A percentile compares a stretch with the other conserved stretches of the same genome.
These are phyloP conservation scores for Pachyrhynchus sulphureomaculatus DNA, from an alignment of 1,140 invertebrate genomes.

Conservation along the genomic window DNA sequence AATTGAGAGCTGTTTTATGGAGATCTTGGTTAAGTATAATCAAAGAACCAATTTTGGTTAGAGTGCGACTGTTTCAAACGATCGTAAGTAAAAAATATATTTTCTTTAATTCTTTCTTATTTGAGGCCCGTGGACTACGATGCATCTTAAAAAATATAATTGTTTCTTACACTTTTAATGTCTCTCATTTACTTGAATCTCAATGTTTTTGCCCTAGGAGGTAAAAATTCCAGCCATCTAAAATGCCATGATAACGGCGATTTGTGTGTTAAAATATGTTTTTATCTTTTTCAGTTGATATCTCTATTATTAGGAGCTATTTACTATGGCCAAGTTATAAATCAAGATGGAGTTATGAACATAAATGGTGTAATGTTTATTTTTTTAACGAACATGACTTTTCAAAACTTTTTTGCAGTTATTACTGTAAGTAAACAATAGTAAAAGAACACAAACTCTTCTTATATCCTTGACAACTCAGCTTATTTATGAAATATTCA, in stretches of 20 bases:
- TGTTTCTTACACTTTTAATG: too few relatives aligned
- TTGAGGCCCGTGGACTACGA: background rate
- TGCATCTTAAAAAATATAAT: background rate
- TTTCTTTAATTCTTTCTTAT: background rate
- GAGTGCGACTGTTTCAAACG: slow-evolving; percentile 85
- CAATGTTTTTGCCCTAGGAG: too few relatives aligned
- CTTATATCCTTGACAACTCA: too few relatives aligned
- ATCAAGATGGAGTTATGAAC: slow-evolving; percentile 90
- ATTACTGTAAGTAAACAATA: slow-evolving; percentile 71
- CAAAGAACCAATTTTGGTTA: slow-evolving; percentile 87
- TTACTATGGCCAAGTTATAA: slow-evolving; percentile 81
- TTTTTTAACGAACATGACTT: slow-evolving; percentile 90
- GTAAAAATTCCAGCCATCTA: too few relatives aligned
- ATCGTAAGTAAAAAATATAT: slow-evolving; percentile 67
- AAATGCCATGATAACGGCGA: too few relatives aligned
- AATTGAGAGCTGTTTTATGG: slow-evolving; percentile 89
- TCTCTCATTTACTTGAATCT: too few relatives aligned
- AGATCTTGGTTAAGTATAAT: slow-evolving; percentile 83
- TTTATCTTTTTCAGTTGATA: slow-evolving; percentile 68
- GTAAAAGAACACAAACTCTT: background rate
- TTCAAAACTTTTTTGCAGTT: slow-evolving; percentile 88
- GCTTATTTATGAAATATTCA: too few relatives aligned
- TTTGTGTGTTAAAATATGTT: too few relatives aligned
- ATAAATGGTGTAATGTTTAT: slow-evolving; percentile 95
- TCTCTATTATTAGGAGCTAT: slow-evolving; percentile 84